Evolutionary conservation across 2,797 vertebrate genomes (phyloP).

Genomic region (Ataeniobius toweri): DNA sequence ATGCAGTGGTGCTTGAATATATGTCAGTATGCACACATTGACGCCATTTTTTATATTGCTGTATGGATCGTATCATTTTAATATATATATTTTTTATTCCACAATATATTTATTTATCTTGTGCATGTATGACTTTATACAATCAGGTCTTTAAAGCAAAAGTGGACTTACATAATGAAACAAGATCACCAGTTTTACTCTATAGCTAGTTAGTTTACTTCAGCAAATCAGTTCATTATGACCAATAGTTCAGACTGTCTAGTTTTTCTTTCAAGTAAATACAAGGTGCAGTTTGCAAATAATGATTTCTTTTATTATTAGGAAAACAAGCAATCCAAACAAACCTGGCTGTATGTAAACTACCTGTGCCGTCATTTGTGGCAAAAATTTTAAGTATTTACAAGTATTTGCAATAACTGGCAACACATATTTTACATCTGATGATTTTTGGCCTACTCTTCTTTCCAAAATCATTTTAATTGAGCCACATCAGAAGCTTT

Average conservation of each 20-base stretch:
- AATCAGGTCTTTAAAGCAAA: constrained; percentile 36
- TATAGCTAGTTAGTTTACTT: not conserved
- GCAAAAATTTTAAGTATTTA: too few relatives aligned
- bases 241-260: not conserved
- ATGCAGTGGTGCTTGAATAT: constrained; percentile 29
- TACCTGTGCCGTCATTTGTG: too few relatives aligned
- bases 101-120: constrained; percentile 49
- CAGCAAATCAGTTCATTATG: not conserved
- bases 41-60: constrained; percentile 35
- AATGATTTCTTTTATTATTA: too few relatives aligned
- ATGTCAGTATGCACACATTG: constrained; percentile 18
- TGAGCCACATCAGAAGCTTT: too few relatives aligned
- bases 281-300: too few relatives aligned
- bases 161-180: constrained; percentile 10
- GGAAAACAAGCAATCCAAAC: too few relatives aligned
- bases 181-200: not conserved
- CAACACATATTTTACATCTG: too few relatives aligned
- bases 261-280: too few relatives aligned
- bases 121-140: constrained; percentile 55
- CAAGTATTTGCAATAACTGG: too few relatives aligned
- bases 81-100: constrained; percentile 33
- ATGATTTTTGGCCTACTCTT: too few relatives aligned
- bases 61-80: constrained; percentile 36
- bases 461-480: too few relatives aligned
- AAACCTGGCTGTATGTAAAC: too few relatives aligned